A percentile compares a stretch with the other conserved stretches of the same genome.
These are phyloP conservation scores for Xiphydria camelus DNA, from an alignment of 2,888 invertebrate species.

Conservation along the genomic window DNA sequence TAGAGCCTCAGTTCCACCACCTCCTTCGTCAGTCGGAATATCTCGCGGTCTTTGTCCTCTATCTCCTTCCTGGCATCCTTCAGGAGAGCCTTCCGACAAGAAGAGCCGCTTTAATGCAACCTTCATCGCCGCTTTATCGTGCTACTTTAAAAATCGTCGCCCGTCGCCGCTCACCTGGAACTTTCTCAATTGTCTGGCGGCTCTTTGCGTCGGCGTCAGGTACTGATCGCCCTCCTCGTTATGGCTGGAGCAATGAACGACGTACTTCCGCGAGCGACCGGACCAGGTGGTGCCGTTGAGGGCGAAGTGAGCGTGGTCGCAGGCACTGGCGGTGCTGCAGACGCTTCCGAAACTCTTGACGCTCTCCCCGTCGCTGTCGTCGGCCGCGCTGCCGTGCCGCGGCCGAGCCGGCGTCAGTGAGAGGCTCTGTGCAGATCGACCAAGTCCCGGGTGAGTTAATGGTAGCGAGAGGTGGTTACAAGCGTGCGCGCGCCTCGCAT, in stretches of 20 bases:
- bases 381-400: conserved; percentile 57
- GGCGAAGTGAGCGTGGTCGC: conserved; percentile 82
- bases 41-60: conserved; percentile 81
- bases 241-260: conserved; percentile 83
- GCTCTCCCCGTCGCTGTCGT: conserved; percentile 73
- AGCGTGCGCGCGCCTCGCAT: too few species aligned
- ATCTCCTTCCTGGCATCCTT: conserved; percentile 75
- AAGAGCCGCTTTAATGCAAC: too few species aligned
- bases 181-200: conserved; percentile 77
- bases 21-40: conserved; percentile 75
- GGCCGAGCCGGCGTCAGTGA: conserved; percentile 53
- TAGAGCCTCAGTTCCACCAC: conserved; percentile 80
- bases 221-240: conserved; percentile 81
- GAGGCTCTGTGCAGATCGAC: conserved; percentile 46
- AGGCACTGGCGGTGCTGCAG: conserved; percentile 74
- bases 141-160: too few species aligned
- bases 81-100: conserved; percentile 71
- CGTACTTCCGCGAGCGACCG: conserved; percentile 67
- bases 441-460: too few species aligned
- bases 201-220: conserved; percentile 85
- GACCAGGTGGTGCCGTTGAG: conserved; percentile 66
- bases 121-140: too few species aligned
- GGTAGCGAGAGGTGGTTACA: background rate
- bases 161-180: conserved; percentile 58
- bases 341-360: conserved; percentile 78